Base-by-base conservation (phyloP, 2,113 vertebrate genomes). In the Sus scrofa region DNA sequence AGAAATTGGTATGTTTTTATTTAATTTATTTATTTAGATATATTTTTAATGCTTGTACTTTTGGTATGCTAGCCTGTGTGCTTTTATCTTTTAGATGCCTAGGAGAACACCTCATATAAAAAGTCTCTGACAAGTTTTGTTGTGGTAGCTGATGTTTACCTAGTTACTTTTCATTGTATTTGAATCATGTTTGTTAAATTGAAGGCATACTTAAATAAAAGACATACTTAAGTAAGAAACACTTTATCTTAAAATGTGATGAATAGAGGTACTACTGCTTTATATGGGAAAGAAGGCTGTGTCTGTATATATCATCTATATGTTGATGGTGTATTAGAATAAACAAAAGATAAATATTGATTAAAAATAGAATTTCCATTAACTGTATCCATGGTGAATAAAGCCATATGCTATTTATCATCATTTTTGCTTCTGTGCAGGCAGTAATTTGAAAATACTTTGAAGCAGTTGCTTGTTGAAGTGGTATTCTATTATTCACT, bases 1-100 rank as follows among this genome's bases (percentile, higher is more conserved):
- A 98, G 99, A 99, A 97, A 99, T 99, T 95, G 99, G 99, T 99
- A 99, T 96, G 99, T 98, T 93, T 44, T 44, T 8, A 44, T 95
- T 91, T 94, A 95, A 97, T 98, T 44, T 44, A 44, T 44, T 44
- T 44, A 44, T 44, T 44, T 44, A 44, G 99, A 99, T 99, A 99
- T 96, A 99, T 98, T 93, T 95, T 91, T 94, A 95, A 97, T 97
- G 83, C 63, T 97, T 97, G n/a, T 68, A 81, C 87, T 97, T 98
- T 97, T 93, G 44, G 63, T 97, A 56, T 94, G 39, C 65, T 95
- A 65, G 74, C 73, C 93, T 60, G 0, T 95, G 56, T 67, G 65
- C 82, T 98, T 98, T 98, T 98, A 93, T 97, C 32, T 97, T 97
- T 94, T 94, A 74, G 20, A 90, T 98, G 91, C 54, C 68, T 98